Evolutionary conservation across 1,140 invertebrate species (phyloP).

Genomic region (Chelonus insularis): DNA sequence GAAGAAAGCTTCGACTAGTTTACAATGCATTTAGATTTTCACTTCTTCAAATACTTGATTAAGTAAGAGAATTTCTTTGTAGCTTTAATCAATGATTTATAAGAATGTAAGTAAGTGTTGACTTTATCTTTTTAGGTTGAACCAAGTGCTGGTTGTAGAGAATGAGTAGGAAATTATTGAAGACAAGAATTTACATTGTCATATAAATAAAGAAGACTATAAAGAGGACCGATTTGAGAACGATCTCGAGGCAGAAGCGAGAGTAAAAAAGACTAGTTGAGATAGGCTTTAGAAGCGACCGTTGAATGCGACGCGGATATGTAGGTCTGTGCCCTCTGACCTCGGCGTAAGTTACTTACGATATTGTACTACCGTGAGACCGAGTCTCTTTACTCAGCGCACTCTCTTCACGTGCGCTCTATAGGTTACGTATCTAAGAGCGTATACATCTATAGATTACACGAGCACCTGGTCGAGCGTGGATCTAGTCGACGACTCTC

Average conservation of each 20-base stretch:
- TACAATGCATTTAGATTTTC: too few species aligned
- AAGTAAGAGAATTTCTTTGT: too few species aligned
- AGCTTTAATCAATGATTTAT: too few species aligned
- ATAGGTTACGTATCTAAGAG: conserved; percentile 5
- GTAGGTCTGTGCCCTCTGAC: conserved; percentile 49
- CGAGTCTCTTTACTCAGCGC: conserved; percentile 41
- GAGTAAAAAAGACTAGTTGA: neutral
- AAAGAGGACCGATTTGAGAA: neutral
- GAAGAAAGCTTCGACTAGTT: too few species aligned
- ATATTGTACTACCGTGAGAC: conserved; percentile 55
- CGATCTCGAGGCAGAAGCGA: neutral
- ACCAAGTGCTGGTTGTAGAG: too few species aligned
- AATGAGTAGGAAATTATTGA: too few species aligned
- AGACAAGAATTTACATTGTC: too few species aligned
- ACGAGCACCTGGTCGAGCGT: conserved; percentile 13
- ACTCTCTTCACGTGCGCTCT: conserved; percentile 26
- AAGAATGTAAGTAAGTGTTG: too few species aligned
- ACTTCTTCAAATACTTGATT: too few species aligned
- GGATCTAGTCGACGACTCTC: conserved; percentile 1
- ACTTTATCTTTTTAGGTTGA: too few species aligned
- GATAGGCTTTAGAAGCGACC: conserved; percentile 11
- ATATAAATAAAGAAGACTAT: too few species aligned
- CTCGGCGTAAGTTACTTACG: conserved; percentile 40
- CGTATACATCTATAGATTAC: conserved; percentile 13
- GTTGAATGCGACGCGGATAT: conserved; percentile 30